phyloP scores from a whole-genome alignment of 1,140 invertebrate species.

The Laodelphax striatellus region DNA sequence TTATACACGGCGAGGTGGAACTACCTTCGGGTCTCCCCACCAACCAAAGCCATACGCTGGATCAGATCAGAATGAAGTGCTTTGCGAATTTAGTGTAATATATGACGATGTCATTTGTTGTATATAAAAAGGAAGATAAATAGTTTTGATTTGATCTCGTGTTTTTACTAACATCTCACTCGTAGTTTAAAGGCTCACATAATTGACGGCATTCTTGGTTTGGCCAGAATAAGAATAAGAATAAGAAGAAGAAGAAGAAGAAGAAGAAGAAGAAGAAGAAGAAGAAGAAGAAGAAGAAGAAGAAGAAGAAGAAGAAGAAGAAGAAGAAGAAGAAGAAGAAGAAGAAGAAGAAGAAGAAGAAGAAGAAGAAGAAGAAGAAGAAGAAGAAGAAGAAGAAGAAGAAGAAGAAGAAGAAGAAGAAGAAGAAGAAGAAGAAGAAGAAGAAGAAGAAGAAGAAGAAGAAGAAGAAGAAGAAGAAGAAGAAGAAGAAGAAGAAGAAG shows the following conservation, averaged over 20 bases:
- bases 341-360: background rate
- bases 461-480: background rate
- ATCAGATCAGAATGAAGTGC: no score
- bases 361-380: background rate
- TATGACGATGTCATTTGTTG: no score
- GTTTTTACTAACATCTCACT: no score
- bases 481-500: background rate
- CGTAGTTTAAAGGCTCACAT: no score
- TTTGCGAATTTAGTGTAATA: no score
- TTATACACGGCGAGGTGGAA: no score
- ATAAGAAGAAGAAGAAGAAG: background rate
- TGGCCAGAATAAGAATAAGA: constrained; percentile 4
- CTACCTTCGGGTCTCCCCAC: no score
- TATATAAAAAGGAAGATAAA: no score
- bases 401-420: background rate
- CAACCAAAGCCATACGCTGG: no score
- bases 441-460: background rate
- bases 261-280: background rate
- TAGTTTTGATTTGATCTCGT: no score
- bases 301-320: background rate
- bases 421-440: background rate
- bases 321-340: background rate
- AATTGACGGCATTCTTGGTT: no score
- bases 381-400: background rate
- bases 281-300: background rate